Percentiles rank a stretch among this genome's conserved stretches.
Conservation (phyloP, 1,140 invertebrate genomes). For the Diorhabda elongata region DNA sequence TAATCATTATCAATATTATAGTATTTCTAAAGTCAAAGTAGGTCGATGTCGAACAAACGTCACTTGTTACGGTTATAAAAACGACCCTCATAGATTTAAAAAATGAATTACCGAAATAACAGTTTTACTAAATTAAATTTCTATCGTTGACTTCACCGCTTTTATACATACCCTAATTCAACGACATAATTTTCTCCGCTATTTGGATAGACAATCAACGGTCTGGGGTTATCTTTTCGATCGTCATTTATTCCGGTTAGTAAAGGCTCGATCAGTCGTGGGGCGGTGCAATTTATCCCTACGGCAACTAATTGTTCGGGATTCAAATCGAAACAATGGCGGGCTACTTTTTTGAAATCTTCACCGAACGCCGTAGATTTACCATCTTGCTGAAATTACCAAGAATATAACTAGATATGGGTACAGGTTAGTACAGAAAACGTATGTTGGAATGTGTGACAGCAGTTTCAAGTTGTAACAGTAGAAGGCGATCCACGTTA, state of each 20-base stretch:
- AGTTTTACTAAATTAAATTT: too few relatives aligned
- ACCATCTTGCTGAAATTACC: conserved; percentile 53
- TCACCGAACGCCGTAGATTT: conserved; percentile 70
- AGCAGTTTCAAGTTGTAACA: too few relatives aligned
- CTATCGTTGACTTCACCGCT: too few relatives aligned
- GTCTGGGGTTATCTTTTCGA: conserved; percentile 51
- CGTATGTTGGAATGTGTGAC: not conserved
- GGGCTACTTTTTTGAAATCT: conserved; percentile 56
- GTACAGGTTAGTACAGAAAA: not conserved
- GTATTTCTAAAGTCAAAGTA: too few relatives aligned
- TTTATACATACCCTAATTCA: conserved; percentile 51
- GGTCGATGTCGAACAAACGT: too few relatives aligned
- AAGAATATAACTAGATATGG: too few relatives aligned
- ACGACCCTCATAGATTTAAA: too few relatives aligned
- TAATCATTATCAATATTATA: too few relatives aligned
- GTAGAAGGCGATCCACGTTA: too few relatives aligned
- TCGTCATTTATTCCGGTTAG: conserved; percentile 56
- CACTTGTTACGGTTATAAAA: too few relatives aligned
- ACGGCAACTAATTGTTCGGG: conserved; percentile 70
- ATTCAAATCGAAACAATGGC: conserved; percentile 59
- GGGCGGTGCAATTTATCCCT: conserved; percentile 81
- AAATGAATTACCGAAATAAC: too few relatives aligned
- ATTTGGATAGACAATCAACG: conserved; percentile 75
- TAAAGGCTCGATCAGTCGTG: conserved; percentile 55
- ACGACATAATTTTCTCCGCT: conserved; percentile 67